Base-by-base conservation (phyloP, 2,888 invertebrate species). In the Diaprepes abbreviatus region DNA sequence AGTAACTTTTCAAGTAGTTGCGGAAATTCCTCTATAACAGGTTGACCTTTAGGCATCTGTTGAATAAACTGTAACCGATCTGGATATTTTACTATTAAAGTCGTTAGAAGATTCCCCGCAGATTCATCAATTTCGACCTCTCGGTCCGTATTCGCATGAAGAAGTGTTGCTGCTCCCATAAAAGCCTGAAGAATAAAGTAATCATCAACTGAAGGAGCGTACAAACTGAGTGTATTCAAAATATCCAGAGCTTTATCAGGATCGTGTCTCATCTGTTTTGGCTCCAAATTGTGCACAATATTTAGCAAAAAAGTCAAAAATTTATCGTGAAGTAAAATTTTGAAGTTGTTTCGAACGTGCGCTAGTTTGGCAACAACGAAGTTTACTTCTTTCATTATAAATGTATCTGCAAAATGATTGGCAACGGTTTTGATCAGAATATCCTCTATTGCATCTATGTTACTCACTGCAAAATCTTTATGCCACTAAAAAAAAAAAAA, bases 211-310 rank as follows among this genome's bases (percentile, higher is more conserved):
- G 69, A 69, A 9, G 74, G 66, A 17, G 63, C 70, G 54, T 74
- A 73, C 33, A 74, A 62, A 6, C 73, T 60, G 21, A 74, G 67
- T 3, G 73, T 76, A 40, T 75, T 75, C 35, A 78, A 55, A 10
- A 78, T 59, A 59, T 76, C 77, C 19, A 78, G 67, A 5, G 74
- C 75, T 21, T 71, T 71, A 59, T 76, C 77, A 6, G 65, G 59
- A 33, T 71, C 63, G 9, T 63, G 14, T 31, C 62, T 60, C 28
- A 75, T 31, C 7, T 66, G 54, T 17, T 33, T 50, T 1, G 75
- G 72, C 43, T 67, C 62, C 43, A 68, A 70, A 14, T 70, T 70
- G 35, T 74, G 64, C 7, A 78, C 64, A 17, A 74, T 50, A 50
- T 76, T 73, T 4, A 69, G 43, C 10, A 75, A 60, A 57, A 75